These are phyloP conservation scores for Nyctereutes procyonoides DNA, from an alignment of 2,113 vertebrate species.

Conservation along the genomic window DNA sequence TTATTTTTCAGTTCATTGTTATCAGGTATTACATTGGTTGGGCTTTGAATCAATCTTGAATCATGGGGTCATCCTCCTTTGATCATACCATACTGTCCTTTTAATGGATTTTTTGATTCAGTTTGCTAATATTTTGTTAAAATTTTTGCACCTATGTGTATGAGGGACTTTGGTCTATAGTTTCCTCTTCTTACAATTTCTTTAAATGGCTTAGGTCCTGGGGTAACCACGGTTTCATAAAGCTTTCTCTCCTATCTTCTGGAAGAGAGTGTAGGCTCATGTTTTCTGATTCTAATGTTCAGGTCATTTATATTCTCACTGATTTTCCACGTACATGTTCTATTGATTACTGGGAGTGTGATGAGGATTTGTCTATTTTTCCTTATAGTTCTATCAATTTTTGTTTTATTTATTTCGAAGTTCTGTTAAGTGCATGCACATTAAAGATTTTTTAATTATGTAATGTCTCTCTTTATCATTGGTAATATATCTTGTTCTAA, in stretches of 20 bases:
- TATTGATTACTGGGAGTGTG: not conserved
- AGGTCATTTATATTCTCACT: not conserved
- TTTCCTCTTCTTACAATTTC: conserved; percentile 1
- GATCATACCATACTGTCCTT: not conserved
- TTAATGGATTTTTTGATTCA: conserved; percentile 14
- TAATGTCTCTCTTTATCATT: not conserved
- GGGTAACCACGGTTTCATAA: not conserved
- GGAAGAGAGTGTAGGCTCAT: not conserved
- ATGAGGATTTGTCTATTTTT: conserved; percentile 5
- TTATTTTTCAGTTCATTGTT: not conserved
- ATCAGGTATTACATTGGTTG: not conserved
- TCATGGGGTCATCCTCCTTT: not conserved
- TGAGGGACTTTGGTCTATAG: not conserved
- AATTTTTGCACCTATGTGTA: not conserved
- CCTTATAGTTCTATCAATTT: not conserved
- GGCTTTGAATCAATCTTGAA: not conserved
- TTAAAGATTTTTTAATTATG: not conserved
- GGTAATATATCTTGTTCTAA: not conserved
- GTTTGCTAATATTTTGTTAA: not conserved
- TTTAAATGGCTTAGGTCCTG: not conserved
- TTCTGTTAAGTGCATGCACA: not conserved
- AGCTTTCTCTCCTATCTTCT: not conserved
- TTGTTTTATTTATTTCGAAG: conserved; percentile 22
- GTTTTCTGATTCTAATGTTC: not conserved
- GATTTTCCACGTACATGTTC: conserved; percentile 35